Percentiles rank a stretch among this genome's conserved stretches.
phyloP scores from a whole-genome alignment of 2,888 invertebrate species.

The Caenorhabditis imperialis region DNA sequence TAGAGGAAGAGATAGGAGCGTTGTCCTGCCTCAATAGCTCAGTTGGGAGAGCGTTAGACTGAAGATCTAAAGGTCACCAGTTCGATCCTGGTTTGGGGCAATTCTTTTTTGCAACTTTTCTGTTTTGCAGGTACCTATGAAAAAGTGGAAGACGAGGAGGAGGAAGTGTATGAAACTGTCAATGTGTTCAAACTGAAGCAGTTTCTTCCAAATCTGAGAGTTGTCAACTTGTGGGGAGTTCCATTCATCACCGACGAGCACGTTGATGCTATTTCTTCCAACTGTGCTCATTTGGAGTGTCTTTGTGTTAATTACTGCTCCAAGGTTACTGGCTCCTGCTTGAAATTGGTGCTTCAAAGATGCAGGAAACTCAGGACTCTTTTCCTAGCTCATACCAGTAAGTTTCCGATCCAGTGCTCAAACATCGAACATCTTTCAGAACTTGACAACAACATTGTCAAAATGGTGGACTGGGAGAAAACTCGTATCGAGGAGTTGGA shows the following conservation, averaged over 20 bases:
- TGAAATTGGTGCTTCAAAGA: conserved; percentile 93
- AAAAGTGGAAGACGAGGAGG: conserved; percentile 97
- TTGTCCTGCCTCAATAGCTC: conserved; percentile 71
- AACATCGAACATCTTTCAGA: conserved; percentile 82
- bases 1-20: background rate
- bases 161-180: conserved; percentile 98
- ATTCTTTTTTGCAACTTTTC: conserved; percentile 20
- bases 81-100: conserved; percentile 77
- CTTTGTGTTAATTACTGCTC: conserved; percentile 96
- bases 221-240: conserved; percentile 96
- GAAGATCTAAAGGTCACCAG: conserved; percentile 78
- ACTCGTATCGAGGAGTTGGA: conserved; percentile 92
- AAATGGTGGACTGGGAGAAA: conserved; percentile 98
- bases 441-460: conserved; percentile 91
- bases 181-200: conserved; percentile 98
- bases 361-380: conserved; percentile 92
- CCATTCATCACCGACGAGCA: conserved; percentile 89
- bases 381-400: conserved; percentile 96
- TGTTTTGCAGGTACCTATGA: conserved; percentile 88
- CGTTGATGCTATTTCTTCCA: conserved; percentile 89
- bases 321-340: conserved; percentile 94
- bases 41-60: conserved; percentile 78
- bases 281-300: conserved; percentile 87
- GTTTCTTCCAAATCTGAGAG: conserved; percentile 95
- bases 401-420: background rate